A percentile compares a stretch with the other conserved stretches of the same genome.
phyloP scores from a whole-genome alignment of 2,888 invertebrate species.

The Athrips mouffetella region DNA sequence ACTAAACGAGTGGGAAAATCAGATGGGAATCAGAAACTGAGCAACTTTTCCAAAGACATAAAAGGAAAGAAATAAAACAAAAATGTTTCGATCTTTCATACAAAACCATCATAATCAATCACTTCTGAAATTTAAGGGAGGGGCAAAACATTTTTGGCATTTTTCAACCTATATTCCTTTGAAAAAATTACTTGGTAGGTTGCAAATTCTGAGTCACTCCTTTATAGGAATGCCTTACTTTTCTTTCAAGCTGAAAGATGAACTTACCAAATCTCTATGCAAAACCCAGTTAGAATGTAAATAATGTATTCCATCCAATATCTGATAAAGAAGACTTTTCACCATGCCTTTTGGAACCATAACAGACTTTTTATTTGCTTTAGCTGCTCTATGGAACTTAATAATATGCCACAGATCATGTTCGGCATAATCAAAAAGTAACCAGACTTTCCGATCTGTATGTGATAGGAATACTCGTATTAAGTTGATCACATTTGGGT shows the following conservation, averaged over 20 bases:
- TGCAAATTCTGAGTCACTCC: too few species aligned
- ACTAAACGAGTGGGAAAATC: too few species aligned
- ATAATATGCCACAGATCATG: slow-evolving; percentile 99
- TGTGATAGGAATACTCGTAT: slow-evolving; percentile 98
- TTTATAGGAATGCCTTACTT: too few species aligned
- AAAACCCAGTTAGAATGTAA: slow-evolving; percentile 99
- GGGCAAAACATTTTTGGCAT: too few species aligned
- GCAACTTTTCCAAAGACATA: too few species aligned
- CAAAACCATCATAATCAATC: too few species aligned
- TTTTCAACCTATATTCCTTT: too few species aligned
- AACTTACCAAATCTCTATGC: slow-evolving; percentile 93
- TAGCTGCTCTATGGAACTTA: slow-evolving; percentile 98
- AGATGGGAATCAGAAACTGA: too few species aligned
- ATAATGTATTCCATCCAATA: slow-evolving; percentile 99
- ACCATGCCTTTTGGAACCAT: slow-evolving; percentile 98
- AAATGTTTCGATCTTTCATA: too few species aligned
- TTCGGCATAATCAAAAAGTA: slow-evolving; percentile 98
- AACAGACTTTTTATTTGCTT: slow-evolving; percentile 97
- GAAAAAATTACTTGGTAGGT: too few species aligned
- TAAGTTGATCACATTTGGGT: slow-evolving; percentile 97
- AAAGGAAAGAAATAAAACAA: too few species aligned
- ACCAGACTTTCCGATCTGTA: slow-evolving; percentile 97
- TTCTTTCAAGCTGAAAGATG: slow-evolving; percentile 3
- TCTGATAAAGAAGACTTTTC: slow-evolving; percentile 97
- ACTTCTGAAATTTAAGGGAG: too few species aligned